Evolutionary conservation across 1,140 invertebrate species (phyloP), one percentile per base, ranked within the genome.

Genomic region (Bombus balteatus): DNA sequence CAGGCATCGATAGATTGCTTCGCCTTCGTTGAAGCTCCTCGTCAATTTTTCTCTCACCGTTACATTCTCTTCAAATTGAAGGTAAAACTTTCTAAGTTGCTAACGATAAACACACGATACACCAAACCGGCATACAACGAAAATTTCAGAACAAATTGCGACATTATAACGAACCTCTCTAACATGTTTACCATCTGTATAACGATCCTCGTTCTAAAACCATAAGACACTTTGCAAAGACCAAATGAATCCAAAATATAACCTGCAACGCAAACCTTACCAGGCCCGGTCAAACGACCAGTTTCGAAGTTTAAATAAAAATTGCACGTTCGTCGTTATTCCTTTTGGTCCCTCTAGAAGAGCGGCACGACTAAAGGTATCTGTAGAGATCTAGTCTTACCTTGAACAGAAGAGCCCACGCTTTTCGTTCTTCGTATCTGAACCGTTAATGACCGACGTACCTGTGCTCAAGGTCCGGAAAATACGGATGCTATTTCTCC

Each of bases 391-490:
- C 10, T 18, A 8, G 9, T 32, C 57, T 81, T 9, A 57, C 12
- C n/a, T 13, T 12, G 62, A 75, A 53, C 28, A 28, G 32, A 28
- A 37, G 18, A 37, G 1, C 39, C n/a, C 28, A 25, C 18, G 28
- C 1, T 71, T 71, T 70, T 39, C 13, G 41, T 71, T 9, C 2
- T 10, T 0, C 28, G 47, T 85, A 73, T 77, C 76, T 80, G 76
- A 34, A 72, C 53, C 66, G 68, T 84, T 84, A 79, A 71, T 65
- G 66, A 79, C 3, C 66, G 2, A 18, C 34, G 43, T 66, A 57
- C 37, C 34, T 59, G 37, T 59, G 5, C 47, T 18, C 25, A 12
- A 28, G 13, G 1, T 4, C 2, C 4, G 0, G 0, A 1, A 25
- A 47, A 72, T 53, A 2, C 62, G 3, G 1, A 28, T 32, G 34